phyloP scores from a whole-genome alignment of 2,113 vertebrate genomes.

The Seriola aureovittata region DNA sequence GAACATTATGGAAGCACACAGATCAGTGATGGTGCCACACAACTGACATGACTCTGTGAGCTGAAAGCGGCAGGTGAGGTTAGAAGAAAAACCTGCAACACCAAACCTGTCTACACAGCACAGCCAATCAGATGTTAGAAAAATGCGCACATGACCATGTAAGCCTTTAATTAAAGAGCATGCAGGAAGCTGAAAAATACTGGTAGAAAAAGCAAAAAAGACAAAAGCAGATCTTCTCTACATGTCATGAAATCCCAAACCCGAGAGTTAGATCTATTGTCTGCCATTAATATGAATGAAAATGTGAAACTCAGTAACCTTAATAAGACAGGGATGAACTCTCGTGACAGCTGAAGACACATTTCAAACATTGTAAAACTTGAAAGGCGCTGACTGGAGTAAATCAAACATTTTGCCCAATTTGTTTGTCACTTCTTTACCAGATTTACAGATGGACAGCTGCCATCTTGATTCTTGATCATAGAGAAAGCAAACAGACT shows the following conservation, averaged over 20 bases:
- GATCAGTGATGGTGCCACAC: constrained; percentile 33
- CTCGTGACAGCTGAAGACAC: constrained; percentile 84
- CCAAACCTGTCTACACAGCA: constrained; percentile 27
- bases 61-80: constrained; percentile 12
- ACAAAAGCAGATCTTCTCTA: constrained; percentile 32
- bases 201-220: constrained; percentile 3
- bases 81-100: constrained; percentile 11
- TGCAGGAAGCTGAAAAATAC: constrained; percentile 50
- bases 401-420: constrained; percentile 76
- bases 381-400: constrained; percentile 61
- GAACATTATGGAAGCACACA: constrained; percentile 35
- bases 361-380: constrained; percentile 71
- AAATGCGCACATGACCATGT: constrained; percentile 14
- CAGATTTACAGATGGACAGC: constrained; percentile 1
- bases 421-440: constrained; percentile 6
- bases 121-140: constrained; percentile 53
- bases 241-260: constrained; percentile 29
- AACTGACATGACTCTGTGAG: constrained; percentile 19
- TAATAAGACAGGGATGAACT: constrained; percentile 41
- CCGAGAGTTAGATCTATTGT: background rate
- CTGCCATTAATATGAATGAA: constrained; percentile 17
- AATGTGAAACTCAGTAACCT: constrained; percentile 15
- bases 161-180: constrained; percentile 35
- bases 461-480: background rate
- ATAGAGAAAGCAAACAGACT: constrained; percentile 5